Evolutionary conservation across 2,888 invertebrate genomes (phyloP).

Genomic region (Drosophila peninsularis): DNA sequence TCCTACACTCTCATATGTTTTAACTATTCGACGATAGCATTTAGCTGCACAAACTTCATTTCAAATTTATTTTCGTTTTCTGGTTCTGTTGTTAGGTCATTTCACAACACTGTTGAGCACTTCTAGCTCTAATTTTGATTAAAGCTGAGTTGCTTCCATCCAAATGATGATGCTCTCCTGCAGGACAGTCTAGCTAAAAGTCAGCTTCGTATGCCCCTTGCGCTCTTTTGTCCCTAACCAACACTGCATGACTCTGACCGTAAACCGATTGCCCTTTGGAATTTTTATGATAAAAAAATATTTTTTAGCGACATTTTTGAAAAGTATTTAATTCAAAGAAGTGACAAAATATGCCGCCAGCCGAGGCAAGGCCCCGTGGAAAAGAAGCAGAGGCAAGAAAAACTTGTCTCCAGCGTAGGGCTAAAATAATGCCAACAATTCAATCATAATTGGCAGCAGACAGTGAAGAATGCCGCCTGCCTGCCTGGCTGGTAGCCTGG

Average conservation of each 20-base stretch:
- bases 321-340: constrained; percentile 42
- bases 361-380: neutral
- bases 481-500: constrained; percentile 34
- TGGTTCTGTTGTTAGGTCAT: too few relatives aligned
- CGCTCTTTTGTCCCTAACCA: neutral
- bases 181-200: neutral
- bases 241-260: neutral
- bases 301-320: constrained; percentile 32
- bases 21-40: too few relatives aligned
- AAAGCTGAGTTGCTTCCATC: too few relatives aligned
- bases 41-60: too few relatives aligned
- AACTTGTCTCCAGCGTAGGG: constrained; percentile 26
- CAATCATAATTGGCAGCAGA: constrained; percentile 70
- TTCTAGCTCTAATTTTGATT: too few relatives aligned
- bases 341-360: constrained; percentile 59
- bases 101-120: too few relatives aligned
- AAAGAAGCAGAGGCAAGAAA: constrained; percentile 8
- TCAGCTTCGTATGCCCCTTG: too few relatives aligned
- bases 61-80: too few relatives aligned
- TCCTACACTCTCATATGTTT: too few relatives aligned
- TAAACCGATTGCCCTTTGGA: constrained; percentile 1
- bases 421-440: constrained; percentile 59
- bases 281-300: constrained; percentile 29
- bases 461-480: constrained; percentile 52
- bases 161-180: neutral